phyloP scores from a whole-genome alignment of 2,888 invertebrate genomes.

The Tipula unca region DNA sequence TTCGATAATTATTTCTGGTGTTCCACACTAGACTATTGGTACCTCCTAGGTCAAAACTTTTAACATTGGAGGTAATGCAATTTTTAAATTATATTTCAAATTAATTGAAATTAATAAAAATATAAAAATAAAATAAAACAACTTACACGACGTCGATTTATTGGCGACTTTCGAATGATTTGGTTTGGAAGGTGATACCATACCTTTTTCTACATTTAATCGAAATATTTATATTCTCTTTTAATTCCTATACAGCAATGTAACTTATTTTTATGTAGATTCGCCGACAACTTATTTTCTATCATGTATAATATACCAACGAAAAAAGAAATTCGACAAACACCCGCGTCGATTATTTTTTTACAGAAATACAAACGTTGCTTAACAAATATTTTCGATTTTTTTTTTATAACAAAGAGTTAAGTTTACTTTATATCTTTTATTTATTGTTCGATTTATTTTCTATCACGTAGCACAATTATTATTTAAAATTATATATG shows the following conservation, averaged over 20 bases:
- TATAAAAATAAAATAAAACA: not conserved
- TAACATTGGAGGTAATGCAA: not conserved
- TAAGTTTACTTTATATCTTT: not conserved
- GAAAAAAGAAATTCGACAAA: not conserved
- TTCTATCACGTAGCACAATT: not conserved
- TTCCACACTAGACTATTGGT: not conserved
- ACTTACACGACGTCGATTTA: conserved; percentile 24
- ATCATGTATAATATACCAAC: not conserved
- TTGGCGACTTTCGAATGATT: conserved; percentile 35
- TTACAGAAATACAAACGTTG: not conserved
- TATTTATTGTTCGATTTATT: not conserved
- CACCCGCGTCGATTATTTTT: conserved; percentile 2
- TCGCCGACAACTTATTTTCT: not conserved
- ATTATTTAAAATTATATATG: not conserved
- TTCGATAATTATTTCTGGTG: not conserved
- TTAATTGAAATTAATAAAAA: not conserved
- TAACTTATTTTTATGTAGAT: not conserved
- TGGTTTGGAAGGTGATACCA: conserved; percentile 22
- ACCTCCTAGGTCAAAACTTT: not conserved
- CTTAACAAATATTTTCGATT: not conserved
- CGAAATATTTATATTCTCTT: not conserved
- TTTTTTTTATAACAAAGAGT: not conserved
- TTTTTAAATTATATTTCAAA: not conserved
- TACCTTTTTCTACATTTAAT: conserved; percentile 20
- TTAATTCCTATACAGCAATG: not conserved